A percentile compares a stretch with the other conserved stretches of the same genome.
These are phyloP conservation scores for Dolichopus griseipennis DNA, from an alignment of 2,888 invertebrate genomes.

Conservation along the genomic window DNA sequence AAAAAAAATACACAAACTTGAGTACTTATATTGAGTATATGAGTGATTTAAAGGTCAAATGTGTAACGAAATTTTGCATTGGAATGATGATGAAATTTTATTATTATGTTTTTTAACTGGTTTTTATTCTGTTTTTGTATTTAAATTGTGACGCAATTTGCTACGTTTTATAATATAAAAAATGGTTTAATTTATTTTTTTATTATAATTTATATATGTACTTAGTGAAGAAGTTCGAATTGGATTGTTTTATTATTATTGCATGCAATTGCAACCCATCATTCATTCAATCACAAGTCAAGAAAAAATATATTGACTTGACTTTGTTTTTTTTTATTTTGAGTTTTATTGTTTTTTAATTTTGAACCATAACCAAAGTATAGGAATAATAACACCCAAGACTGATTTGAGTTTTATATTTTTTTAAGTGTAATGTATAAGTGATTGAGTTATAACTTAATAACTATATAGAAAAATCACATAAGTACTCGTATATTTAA, in stretches of 20 bases:
- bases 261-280: constrained; percentile 2
- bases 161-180: not conserved
- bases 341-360: not conserved
- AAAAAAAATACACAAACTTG: no score
- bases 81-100: not conserved
- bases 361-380: not conserved
- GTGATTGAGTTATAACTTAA: no score
- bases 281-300: not conserved
- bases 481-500: no score
- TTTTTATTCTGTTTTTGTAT: not conserved
- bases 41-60: constrained; percentile 6
- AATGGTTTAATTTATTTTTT: not conserved
- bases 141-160: not conserved
- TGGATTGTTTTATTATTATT: not conserved
- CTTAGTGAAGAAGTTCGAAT: no score
- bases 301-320: no score
- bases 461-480: no score
- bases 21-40: not conserved
- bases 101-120: not conserved
- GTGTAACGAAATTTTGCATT: constrained; percentile 4
- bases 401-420: no score
- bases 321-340: not conserved
- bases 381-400: no score
- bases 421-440: no score
- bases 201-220: not conserved